phyloP scores from a whole-genome alignment of 2,888 invertebrate species.

The Apotomis betuletana region DNA sequence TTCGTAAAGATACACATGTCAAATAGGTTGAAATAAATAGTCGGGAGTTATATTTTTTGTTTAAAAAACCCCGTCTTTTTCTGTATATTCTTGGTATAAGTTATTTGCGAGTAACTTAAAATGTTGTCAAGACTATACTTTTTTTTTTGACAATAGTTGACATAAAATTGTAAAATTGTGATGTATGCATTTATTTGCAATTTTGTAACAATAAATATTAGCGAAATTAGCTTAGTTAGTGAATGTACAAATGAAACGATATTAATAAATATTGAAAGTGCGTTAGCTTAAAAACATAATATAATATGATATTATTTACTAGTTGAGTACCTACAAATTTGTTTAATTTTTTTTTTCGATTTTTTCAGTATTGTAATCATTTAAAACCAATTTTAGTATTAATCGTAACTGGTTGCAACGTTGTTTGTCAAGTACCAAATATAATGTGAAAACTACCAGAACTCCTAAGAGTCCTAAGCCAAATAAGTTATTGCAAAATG shows the following conservation, averaged over 20 bases:
- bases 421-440: too few species aligned
- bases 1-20: too few species aligned
- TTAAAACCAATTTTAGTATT: too few species aligned
- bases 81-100: too few species aligned
- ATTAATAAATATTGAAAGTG: constrained; percentile 20
- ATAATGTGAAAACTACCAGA: too few species aligned
- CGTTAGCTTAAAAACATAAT: constrained; percentile 13
- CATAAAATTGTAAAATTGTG: constrained; percentile 10
- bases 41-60: too few species aligned
- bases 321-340: background rate
- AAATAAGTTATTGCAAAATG: too few species aligned
- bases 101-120: background rate
- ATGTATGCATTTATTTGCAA: constrained; percentile 33
- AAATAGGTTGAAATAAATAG: too few species aligned
- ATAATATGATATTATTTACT: background rate
- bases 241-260: constrained; percentile 31
- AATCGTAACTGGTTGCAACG: too few species aligned
- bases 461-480: too few species aligned
- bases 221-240: constrained; percentile 35
- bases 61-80: too few species aligned
- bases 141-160: background rate
- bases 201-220: constrained; percentile 34
- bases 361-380: too few species aligned
- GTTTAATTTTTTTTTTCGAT: background rate
- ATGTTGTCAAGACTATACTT: constrained; percentile 11